These are phyloP conservation scores for Phocides pigmalion DNA, from an alignment of 1,140 invertebrate species.

Conservation along the genomic window DNA sequence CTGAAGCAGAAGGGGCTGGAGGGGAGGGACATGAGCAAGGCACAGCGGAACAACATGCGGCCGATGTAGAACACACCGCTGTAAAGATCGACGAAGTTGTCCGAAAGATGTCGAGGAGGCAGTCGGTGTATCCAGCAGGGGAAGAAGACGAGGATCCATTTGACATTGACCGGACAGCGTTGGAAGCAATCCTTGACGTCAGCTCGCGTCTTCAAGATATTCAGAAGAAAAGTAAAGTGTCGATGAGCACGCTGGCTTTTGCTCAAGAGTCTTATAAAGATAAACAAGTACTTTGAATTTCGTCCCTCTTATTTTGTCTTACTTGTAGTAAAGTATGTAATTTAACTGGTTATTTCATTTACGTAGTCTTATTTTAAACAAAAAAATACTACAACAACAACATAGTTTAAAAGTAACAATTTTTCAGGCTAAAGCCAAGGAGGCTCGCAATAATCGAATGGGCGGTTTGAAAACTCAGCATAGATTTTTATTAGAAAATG, in stretches of 20 bases:
- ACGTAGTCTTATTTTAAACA: not conserved
- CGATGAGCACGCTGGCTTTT: slow-evolving; percentile 69
- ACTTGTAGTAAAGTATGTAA: slow-evolving; percentile 21
- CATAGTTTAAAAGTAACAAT: not conserved
- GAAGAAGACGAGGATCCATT: slow-evolving; percentile 40
- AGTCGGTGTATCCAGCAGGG: slow-evolving; percentile 38
- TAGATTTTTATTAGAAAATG: slow-evolving; percentile 86
- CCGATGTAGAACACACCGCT: slow-evolving; percentile 50
- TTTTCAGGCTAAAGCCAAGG: slow-evolving; percentile 82
- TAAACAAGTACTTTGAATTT: slow-evolving; percentile 69
- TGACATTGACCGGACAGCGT: slow-evolving; percentile 66
- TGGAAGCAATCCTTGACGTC: slow-evolving; percentile 75
- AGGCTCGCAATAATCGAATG: slow-evolving; percentile 79
- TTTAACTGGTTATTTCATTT: slow-evolving; percentile 25
- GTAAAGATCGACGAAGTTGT: slow-evolving; percentile 52
- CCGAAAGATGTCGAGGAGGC: slow-evolving; percentile 44
- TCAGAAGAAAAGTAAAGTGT: slow-evolving; percentile 69
- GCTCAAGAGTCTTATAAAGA: slow-evolving; percentile 77
- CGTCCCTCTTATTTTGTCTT: slow-evolving; percentile 28
- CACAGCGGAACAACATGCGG: slow-evolving; percentile 38
- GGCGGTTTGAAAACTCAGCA: slow-evolving; percentile 83
- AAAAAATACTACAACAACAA: too few relatives aligned
- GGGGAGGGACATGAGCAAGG: slow-evolving; percentile 4
- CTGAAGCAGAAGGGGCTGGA: slow-evolving; percentile 34
- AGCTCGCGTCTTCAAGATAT: slow-evolving; percentile 65